Base-by-base conservation (phyloP, 2,113 vertebrate species). In the Oreochromis spilurus region DNA sequence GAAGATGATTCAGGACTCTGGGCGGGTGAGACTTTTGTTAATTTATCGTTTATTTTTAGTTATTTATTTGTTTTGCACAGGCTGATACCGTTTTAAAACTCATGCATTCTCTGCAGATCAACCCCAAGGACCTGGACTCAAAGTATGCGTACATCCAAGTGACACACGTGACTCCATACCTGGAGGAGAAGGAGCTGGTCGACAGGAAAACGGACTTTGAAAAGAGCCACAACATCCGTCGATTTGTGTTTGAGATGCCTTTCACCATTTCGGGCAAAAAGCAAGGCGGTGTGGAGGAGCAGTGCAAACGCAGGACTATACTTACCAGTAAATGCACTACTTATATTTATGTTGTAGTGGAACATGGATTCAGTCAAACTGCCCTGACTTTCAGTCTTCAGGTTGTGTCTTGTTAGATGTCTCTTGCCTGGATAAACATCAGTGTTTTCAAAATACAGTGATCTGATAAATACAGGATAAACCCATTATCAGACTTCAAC, bases 131-230 rank as follows among this genome's bases (percentile, higher is more conserved):
- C 94, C 96, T 99, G 95, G 98, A 99, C 93, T 98, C 98, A 17
- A 99, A 99, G 96, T 99, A 97, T 2, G 99, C 99, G 0, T 99
- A 99, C 60, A 99, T 99, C 90, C 99, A 99, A 93, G 99, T 99
- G 89, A 99, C 99, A 5, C 98, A 99, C 0, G 98, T 99, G 87
- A 94, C 93, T 60, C 99, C 98, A 0, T 98, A 97, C 94, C 97
- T 99, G 79, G 99, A 99, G 84, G 99, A 99, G 80, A 99, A 99
- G 84, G 99, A 99, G 90, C 85, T 98, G 79, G 97, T 96, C 31
- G 98, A 99, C 90, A 96, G 98, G 90, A 98, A 97, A 93, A 99
- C 98, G 0, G 98, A 99, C 83, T 99, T 99, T 58, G 99, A 99
- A 93, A 97, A 97, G 84, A 98, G 97, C 92, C 99, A 99, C 89